These are phyloP conservation scores for Nomada hirtipes DNA, from an alignment of 2,888 invertebrate genomes.

Conservation along the genomic window DNA sequence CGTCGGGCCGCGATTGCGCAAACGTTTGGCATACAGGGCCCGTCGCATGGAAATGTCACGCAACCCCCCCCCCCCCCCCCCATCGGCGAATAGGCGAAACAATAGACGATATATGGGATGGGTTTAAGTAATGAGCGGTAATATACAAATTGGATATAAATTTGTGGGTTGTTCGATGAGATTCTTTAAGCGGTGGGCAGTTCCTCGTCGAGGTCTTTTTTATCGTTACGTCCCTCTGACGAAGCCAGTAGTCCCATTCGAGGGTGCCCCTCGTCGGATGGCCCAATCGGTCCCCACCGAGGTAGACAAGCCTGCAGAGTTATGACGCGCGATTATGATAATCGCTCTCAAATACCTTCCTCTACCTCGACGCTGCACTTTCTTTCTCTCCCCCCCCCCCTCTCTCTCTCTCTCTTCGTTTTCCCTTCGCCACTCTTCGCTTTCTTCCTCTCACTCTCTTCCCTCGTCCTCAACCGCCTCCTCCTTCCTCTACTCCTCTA, in stretches of 20 bases:
- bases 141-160: constrained; percentile 78
- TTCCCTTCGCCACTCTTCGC: constrained; percentile 64
- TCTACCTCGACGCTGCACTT: constrained; percentile 67
- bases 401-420: constrained; percentile 34
- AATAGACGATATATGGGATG: constrained; percentile 64
- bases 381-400: constrained; percentile 39
- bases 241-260: constrained; percentile 69
- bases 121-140: constrained; percentile 75
- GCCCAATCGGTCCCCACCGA: constrained; percentile 73
- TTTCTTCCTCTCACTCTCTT: constrained; percentile 24
- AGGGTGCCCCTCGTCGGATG: constrained; percentile 56
- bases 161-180: constrained; percentile 77
- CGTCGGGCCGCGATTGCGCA: not conserved
- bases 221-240: constrained; percentile 59
- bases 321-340: constrained; percentile 82
- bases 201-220: constrained; percentile 64
- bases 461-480: constrained; percentile 17
- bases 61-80: too few species aligned
- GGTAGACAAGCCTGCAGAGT: constrained; percentile 78
- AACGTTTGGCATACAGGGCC: not conserved
- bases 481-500: constrained; percentile 11
- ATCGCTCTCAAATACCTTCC: constrained; percentile 77
- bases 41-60: constrained; percentile 28
- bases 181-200: constrained; percentile 74
- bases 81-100: constrained; percentile 43